Percentiles rank a stretch among this genome's conserved stretches.
Conservation (phyloP, 2,113 vertebrate species). For the Seriola dumerili region DNA sequence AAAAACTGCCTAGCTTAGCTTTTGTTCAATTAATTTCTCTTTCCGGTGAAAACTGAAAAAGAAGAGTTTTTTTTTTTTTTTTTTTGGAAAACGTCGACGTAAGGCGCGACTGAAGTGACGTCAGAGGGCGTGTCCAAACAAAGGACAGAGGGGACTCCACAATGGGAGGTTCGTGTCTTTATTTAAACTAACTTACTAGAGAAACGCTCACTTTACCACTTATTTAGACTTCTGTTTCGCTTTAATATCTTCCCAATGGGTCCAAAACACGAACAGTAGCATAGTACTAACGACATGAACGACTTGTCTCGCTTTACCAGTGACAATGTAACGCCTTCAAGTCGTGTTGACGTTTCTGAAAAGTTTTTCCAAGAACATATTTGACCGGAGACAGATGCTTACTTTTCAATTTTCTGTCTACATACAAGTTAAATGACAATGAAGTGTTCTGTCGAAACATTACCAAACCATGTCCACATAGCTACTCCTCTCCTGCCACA, state of each 20-base stretch:
- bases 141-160: conserved; percentile 72
- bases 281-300: background rate
- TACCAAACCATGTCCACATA: background rate
- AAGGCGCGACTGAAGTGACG: conserved; percentile 37
- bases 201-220: background rate
- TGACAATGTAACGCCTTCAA: conserved; percentile 9
- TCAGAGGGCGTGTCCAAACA: conserved; percentile 71
- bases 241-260: accelerated
- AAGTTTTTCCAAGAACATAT: conserved; percentile 47
- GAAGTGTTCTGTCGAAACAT: background rate
- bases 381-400: background rate
- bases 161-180: conserved; percentile 82
- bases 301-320: conserved; percentile 7
- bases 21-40: background rate
- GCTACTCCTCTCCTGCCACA: background rate
- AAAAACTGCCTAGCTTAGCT: background rate
- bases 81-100: conserved; percentile 34
- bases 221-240: background rate
- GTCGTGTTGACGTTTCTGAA: conserved; percentile 22
- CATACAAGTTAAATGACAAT: too few species aligned
- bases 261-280: background rate
- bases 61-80: background rate
- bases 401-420: background rate
- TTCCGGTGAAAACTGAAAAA: conserved; percentile 40
- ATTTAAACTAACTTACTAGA: background rate